Base-by-base conservation (phyloP, 35 echinoderm and acorn worm genomes). In the Eucidaris tribuloides region DNA sequence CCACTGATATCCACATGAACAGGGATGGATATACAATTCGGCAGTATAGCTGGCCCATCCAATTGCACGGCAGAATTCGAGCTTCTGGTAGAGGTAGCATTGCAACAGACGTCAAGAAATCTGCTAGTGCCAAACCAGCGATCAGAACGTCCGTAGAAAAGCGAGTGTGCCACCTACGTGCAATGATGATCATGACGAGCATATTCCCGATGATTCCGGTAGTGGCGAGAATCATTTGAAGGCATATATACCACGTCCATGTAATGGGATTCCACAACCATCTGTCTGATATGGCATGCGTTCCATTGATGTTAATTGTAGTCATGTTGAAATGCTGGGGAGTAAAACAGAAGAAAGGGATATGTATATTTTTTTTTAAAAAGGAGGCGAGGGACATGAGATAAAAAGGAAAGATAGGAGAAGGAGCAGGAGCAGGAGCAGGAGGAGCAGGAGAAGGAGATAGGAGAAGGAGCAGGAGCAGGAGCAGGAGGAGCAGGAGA, bases 1-100 rank as follows among this genome's bases (percentile, higher is more conserved):
- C 82, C 6, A 90, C 81, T 20, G 81, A 88, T 23, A 92, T 85
- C 94, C 94, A 97, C 15, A 97, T 78, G 19, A 93, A 64, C 19
- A 89, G 49, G 27, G 83, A 65, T 42, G 94, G 86, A 57, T 78
- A 82, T 1, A 84, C 57, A 33, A 97, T 62, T 40, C 88, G 83
- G 33, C 94, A 97, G 82, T 97, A 97, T 22, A 92, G 41, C 48
- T 89, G 29, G 5, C 90, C 86, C 7, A 65, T 20, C 19, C 54
- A 19, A 19, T 17, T 72, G 5, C 50, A 15, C 5, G 64, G 55
- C 0, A 86, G 45, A 23, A 50, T 23, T 6, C 14, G 35, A 15
- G 62, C n/a, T 23, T 41, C 29, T 1, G 94, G 94, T 29, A 82
- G 17, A 0, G 94, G 94, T 70, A 97, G 89, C 44, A 97, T 84